phyloP scores from a whole-genome alignment of 2,888 invertebrate species.

The Harpalus rufipes region DNA sequence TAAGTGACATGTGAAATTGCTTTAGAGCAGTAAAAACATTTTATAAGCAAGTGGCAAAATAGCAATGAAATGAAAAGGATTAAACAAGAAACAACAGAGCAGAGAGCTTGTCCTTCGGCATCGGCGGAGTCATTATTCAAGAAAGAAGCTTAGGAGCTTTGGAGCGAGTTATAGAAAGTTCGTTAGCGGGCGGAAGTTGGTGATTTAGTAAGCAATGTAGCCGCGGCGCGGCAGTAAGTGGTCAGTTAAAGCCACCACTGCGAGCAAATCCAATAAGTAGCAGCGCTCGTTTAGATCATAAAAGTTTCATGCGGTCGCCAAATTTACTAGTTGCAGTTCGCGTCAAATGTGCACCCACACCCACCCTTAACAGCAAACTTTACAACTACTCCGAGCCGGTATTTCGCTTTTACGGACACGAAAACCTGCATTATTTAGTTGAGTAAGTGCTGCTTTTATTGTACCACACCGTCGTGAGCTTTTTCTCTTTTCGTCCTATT shows the following conservation, averaged over 20 bases:
- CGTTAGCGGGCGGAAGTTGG: conserved; percentile 40
- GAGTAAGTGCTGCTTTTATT: conserved; percentile 34
- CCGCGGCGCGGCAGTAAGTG: conserved; percentile 27
- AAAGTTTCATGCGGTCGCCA: conserved; percentile 70
- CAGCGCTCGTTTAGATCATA: conserved; percentile 68
- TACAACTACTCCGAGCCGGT: background rate
- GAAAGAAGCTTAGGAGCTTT: conserved; percentile 66
- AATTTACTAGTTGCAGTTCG: conserved; percentile 66
- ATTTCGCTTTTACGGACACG: conserved; percentile 9
- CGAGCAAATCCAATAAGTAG: conserved; percentile 63
- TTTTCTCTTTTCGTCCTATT: too few relatives aligned
- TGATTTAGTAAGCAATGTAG: conserved; percentile 54
- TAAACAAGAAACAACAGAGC: conserved; percentile 35
- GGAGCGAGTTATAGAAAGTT: conserved; percentile 53
- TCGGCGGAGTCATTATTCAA: conserved; percentile 45
- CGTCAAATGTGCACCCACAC: conserved; percentile 19
- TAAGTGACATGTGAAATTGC: background rate
- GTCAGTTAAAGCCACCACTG: conserved; percentile 45
- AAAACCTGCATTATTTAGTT: conserved; percentile 24
- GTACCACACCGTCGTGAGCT: background rate
- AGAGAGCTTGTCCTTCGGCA: background rate
- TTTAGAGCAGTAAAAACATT: conserved; percentile 23
- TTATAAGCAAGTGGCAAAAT: conserved; percentile 27
- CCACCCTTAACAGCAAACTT: background rate
- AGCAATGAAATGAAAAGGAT: conserved; percentile 15